Conservation (phyloP, 2,797 vertebrate species). For the Anguilla anguilla region DNA sequence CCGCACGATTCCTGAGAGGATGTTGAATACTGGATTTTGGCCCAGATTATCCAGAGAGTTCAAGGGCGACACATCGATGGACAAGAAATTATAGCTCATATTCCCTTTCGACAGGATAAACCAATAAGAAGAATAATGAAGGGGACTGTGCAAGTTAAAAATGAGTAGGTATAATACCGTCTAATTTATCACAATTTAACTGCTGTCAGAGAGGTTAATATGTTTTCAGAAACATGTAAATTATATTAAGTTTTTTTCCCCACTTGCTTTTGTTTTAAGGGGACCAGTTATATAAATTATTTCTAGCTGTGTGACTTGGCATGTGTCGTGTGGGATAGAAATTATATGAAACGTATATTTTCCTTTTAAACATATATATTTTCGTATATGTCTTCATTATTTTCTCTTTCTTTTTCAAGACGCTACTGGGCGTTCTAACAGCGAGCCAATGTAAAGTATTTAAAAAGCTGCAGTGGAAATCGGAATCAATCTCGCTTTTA, state of each 20-base stretch:
- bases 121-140: neutral
- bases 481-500: too few species aligned
- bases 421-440: too few species aligned
- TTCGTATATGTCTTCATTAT: too few species aligned
- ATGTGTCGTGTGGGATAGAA: neutral
- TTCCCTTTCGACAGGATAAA: neutral
- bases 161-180: neutral
- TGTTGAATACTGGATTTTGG: neutral
- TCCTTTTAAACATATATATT: neutral
- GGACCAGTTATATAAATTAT: neutral
- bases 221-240: neutral
- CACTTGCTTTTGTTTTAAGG: neutral
- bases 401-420: too few species aligned
- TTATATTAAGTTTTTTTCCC: neutral
- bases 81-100: neutral
- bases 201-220: neutral
- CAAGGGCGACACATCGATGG: neutral
- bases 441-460: too few species aligned
- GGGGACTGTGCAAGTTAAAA: neutral
- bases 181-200: too few species aligned
- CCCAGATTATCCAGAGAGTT: neutral
- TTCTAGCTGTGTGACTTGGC: neutral
- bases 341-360: neutral
- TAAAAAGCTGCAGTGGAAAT: too few species aligned
- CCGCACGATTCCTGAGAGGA: too few species aligned